Conservation (phyloP, 64 coral and sea anemone species). For the Stichodactyla helianthus region DNA sequence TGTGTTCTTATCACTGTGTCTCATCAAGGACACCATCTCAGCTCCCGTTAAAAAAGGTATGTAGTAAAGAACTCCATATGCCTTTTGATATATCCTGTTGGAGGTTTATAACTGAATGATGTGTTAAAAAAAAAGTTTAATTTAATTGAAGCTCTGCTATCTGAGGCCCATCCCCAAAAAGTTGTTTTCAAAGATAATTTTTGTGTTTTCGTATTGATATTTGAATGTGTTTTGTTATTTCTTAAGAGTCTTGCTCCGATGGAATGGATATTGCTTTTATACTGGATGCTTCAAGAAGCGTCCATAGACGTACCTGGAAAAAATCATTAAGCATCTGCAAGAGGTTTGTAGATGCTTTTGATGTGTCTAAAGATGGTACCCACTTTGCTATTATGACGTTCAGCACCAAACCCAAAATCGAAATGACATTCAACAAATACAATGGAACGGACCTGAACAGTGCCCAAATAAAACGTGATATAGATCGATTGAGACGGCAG, state of each 20-base stretch:
- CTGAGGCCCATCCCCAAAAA: no score
- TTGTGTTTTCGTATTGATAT: background rate
- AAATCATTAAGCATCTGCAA: background rate
- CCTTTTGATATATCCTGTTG: no score
- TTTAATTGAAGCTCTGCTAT: no score
- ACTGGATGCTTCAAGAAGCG: conserved; percentile 35
- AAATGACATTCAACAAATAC: conserved; percentile 15
- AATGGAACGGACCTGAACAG: background rate
- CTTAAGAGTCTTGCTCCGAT: conserved; percentile 11
- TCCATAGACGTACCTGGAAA: background rate
- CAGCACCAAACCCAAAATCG: conserved; percentile 5
- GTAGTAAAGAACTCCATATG: background rate
- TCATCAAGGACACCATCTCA: background rate
- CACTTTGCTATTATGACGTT: conserved; percentile 34
- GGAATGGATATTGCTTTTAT: conserved; percentile 40
- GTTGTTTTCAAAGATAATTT: no score
- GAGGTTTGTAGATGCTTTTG: conserved; percentile 14
- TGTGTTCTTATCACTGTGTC: background rate
- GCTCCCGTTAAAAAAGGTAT: background rate
- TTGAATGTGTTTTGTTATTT: background rate
- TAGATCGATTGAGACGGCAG: background rate
- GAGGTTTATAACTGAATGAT: no score
- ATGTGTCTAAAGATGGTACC: conserved; percentile 27
- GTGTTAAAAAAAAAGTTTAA: no score
- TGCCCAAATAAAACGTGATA: background rate